Conservation (phyloP, 2,797 vertebrate genomes). For the Acanthurus leucopareius region DNA sequence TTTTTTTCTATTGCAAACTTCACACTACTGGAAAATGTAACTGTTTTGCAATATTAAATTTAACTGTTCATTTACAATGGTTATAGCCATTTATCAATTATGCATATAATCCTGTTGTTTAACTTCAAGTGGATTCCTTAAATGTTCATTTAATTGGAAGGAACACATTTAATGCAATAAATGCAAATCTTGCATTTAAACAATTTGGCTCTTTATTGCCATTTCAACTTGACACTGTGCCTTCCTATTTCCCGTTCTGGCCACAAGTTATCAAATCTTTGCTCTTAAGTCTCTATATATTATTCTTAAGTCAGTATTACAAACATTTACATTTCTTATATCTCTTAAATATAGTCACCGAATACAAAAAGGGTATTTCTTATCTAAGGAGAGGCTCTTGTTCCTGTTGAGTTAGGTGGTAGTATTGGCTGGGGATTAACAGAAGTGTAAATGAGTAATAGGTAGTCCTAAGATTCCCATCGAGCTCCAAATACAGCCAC, state of each 20-base stretch:
- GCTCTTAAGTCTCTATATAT: no score
- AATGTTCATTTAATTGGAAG: slow-evolving; percentile 46
- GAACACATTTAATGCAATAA: slow-evolving; percentile 60
- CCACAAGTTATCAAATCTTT: slow-evolving; percentile 50
- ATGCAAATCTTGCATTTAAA: slow-evolving; percentile 61
- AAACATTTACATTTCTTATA: no score
- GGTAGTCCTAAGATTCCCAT: no score
- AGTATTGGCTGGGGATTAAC: no score
- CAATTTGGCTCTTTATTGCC: slow-evolving; percentile 51
- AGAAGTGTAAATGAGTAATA: no score
- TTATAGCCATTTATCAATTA: slow-evolving; percentile 61
- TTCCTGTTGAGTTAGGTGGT: no score
- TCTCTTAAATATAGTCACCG: no score
- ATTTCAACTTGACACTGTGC: background rate
- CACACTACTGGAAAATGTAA: slow-evolving; percentile 47
- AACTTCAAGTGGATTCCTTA: slow-evolving; percentile 40
- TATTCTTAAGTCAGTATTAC: no score
- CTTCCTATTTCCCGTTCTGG: slow-evolving; percentile 55
- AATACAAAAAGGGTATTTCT: no score
- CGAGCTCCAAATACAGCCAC: no score
- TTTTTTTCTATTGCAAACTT: slow-evolving; percentile 58
- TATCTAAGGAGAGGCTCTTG: no score
- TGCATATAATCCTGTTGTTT: slow-evolving; percentile 63
- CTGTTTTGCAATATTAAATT: slow-evolving; percentile 64
- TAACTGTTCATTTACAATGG: slow-evolving; percentile 58